These are phyloP conservation scores for Scleropages formosus DNA, from an alignment of 2,797 vertebrate genomes.

Conservation along the genomic window DNA sequence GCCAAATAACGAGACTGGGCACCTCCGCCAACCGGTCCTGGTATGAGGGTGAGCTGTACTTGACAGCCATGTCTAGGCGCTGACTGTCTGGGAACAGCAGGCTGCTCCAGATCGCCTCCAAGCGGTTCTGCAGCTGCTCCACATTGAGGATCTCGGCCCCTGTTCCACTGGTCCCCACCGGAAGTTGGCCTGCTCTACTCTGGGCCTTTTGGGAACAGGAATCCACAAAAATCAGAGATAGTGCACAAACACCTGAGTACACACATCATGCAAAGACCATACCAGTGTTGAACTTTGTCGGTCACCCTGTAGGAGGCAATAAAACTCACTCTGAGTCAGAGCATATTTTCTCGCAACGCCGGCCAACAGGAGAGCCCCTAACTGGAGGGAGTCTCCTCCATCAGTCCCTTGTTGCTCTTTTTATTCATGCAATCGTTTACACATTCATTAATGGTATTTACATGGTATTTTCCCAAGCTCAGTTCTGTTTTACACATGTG, in stretches of 20 bases:
- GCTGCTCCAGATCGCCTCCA: constrained; percentile 65
- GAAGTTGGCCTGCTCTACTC: not conserved
- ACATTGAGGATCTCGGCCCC: constrained; percentile 1
- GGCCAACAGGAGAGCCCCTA: too few species aligned
- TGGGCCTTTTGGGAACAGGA: not conserved
- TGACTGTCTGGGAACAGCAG: constrained; percentile 57
- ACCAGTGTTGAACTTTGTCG: too few species aligned
- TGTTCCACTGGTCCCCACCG: not conserved
- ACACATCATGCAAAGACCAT: not conserved
- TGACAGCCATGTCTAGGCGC: constrained; percentile 69
- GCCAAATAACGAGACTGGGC: not conserved
- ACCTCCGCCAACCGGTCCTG: constrained; percentile 53
- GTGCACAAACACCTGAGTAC: not conserved
- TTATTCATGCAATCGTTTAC: too few species aligned
- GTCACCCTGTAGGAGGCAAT: too few species aligned
- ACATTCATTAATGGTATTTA: too few species aligned
- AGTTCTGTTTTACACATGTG: too few species aligned
- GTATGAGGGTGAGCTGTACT: constrained; percentile 65
- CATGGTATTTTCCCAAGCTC: too few species aligned
- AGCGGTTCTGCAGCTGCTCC: constrained; percentile 54
- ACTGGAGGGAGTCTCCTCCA: too few species aligned
- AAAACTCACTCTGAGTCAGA: too few species aligned
- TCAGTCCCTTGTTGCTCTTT: too few species aligned
- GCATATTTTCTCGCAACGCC: too few species aligned
- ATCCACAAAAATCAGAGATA: not conserved